Evolutionary conservation across 1,140 invertebrate genomes (phyloP), one percentile per base, ranked within the genome.

Genomic region (Acromyrmex charruanus): DNA sequence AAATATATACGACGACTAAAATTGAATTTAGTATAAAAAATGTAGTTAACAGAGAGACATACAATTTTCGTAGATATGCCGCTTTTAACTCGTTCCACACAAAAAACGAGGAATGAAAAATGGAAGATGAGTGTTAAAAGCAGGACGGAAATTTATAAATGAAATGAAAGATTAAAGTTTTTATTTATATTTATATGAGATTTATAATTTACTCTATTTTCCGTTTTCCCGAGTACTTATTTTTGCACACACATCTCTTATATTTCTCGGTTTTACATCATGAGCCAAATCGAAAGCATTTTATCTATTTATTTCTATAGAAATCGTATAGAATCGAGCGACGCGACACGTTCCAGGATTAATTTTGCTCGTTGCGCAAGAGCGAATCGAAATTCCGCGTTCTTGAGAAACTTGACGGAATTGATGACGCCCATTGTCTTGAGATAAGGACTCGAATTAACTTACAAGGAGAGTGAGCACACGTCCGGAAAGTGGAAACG

Each of bases 351-450:
- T 69, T 39, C n/a, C 31, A 10, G 35, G n/a, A 39, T 81, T 81
- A 72, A 81, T 58, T 44, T 18, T 35, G 18, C 21, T 58, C 66
- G 51, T 44, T 51, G 51, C 66, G 31, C 31, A 28, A 39, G 79
- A 49, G 35, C 51, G 66, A 74, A 25, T 84, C 80, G 68, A 74
- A 72, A 82, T 82, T 59, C 31, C 65, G 16, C 77, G 65, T 81
- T 81, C 79, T 81, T 81, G 75, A 79, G 59, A 25, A 79, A 79
- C 75, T 79, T 79, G 79, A 44, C 51, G 53, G 66, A 72, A 81
- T 71, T 81, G 79, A 81, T 71, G 65, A 81, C 66, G 66, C 66
- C 53, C 51, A 81, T 81, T 81, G 66, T 81, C 51, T 81, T 14
- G 35, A 31, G 79, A 72, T 81, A 81, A 81, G 79, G 66, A 25